These are phyloP conservation scores for Nycticryphes semicollaris DNA, from an alignment of 2,113 vertebrate species.

Conservation along the genomic window DNA sequence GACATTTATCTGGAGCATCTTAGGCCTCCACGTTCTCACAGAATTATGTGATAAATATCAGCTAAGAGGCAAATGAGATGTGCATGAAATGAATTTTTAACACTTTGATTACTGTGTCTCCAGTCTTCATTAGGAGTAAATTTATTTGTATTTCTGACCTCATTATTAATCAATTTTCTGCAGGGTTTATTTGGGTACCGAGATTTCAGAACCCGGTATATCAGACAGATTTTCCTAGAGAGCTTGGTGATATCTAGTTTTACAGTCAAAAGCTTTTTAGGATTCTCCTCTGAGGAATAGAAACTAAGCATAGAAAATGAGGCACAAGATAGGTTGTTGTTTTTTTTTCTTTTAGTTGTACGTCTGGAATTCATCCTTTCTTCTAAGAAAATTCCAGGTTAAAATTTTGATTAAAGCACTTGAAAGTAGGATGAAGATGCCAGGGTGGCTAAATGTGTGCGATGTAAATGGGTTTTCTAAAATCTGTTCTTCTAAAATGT, in stretches of 20 bases:
- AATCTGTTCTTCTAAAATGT: neutral
- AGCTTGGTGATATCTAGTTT: neutral
- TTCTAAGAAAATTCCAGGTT: neutral
- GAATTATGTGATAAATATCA: conserved; percentile 91
- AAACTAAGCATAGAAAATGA: conserved; percentile 32
- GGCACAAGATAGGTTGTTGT: neutral
- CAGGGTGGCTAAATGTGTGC: neutral
- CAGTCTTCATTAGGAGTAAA: conserved; percentile 76
- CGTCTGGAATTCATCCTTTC: neutral
- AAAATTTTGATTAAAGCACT: neutral
- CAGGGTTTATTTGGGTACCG: neutral
- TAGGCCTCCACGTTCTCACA: conserved; percentile 87
- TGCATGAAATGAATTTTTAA: conserved; percentile 83
- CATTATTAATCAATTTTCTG: conserved; percentile 70
- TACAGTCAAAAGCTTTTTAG: conserved; percentile 52
- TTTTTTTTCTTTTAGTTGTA: neutral
- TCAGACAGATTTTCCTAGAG: conserved; percentile 53
- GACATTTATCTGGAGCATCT: conserved; percentile 97
- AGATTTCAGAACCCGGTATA: conserved; percentile 58
- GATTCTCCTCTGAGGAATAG: conserved; percentile 18
- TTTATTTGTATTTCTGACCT: conserved; percentile 78
- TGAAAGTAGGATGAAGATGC: neutral
- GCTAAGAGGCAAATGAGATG: conserved; percentile 83
- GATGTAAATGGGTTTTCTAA: neutral
- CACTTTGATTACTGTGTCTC: conserved; percentile 79